phyloP scores from a whole-genome alignment of 2,888 invertebrate genomes.

The Drosophila imparisetae region DNA sequence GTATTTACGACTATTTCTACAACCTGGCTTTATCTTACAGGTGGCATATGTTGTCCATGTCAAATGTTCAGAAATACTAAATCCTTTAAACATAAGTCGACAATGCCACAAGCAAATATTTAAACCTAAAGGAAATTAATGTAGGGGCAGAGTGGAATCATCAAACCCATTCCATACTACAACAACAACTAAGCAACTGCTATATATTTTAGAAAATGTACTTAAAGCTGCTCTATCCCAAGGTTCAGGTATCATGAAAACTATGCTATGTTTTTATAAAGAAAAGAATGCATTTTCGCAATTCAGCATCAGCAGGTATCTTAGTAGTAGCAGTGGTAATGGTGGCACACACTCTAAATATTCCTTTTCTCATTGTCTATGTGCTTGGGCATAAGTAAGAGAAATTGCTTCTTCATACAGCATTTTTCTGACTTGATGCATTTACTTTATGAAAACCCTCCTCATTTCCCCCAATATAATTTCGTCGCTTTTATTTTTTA shows the following conservation, averaged over 20 bases:
- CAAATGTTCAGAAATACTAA: too few relatives aligned
- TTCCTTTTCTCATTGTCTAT: constrained; percentile 27
- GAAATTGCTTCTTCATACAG: constrained; percentile 68
- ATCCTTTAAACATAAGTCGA: too few relatives aligned
- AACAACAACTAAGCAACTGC: background rate
- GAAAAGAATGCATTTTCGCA: constrained; percentile 23
- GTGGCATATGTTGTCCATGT: too few relatives aligned
- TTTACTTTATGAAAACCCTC: constrained; percentile 48
- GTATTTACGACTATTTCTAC: background rate
- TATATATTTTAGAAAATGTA: background rate
- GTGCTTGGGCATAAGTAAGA: constrained; percentile 64
- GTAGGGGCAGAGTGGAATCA: background rate
- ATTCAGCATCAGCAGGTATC: constrained; percentile 12
- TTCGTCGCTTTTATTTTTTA: constrained; percentile 50
- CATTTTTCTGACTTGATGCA: constrained; percentile 54
- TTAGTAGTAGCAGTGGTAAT: constrained; percentile 4
- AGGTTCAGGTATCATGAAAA: background rate
- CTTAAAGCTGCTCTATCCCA: background rate
- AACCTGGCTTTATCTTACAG: background rate
- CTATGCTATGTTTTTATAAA: background rate
- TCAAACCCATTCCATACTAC: background rate
- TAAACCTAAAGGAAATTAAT: background rate
- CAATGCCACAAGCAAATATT: background rate
- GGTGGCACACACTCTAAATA: constrained; percentile 7
- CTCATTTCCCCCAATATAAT: constrained; percentile 47